Evolutionary conservation across 2,888 invertebrate genomes (phyloP), one percentile per base, ranked within the genome.

Genomic region (Nebria salina): DNA sequence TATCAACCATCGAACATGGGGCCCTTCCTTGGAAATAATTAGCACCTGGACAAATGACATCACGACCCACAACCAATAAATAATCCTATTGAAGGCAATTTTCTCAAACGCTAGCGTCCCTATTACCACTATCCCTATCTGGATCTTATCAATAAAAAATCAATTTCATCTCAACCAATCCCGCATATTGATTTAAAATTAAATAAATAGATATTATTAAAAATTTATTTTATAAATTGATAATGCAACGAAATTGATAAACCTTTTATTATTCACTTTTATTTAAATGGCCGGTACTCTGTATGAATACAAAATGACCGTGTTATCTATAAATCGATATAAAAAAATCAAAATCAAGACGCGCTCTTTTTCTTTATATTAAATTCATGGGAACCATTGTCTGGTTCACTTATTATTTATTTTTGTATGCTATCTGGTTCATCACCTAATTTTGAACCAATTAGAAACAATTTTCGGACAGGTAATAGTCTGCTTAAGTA

Each of bases 41-140:
- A 80, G 79, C 74, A 70, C 72, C 26, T 68, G 54, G 79, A 80
- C 79, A 80, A 80, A 80, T 78, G 78, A 73, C 42, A 41, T 42
- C 15, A 41, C n/a, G 15, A 74, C 54, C 54, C 54, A 11, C 2
- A 54, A 54, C 54, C 54, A 2, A 54, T 54, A 54, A 54, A 54
- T 54, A 11, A 54, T 54, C 54, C 54, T 34, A 34, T 34, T 34
- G 34, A 34, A 34, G 34, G 34, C 34, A 34, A 34, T 34, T 34
- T 5, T 34, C 34, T 34, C 34, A 34, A 34, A 34, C 34, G 34
- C 34, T 4, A 34, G 34, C 34, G 34, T 34, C 34, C 34, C 34
- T 34, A 4, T 34, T 34, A 34, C 34, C 34, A 34, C 34, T 4
- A 34, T 34, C 34, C 34, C 34, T 34, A 34, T 34, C 34, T 34